These are phyloP conservation scores for Polypterus senegalus DNA, from an alignment of 2,113 vertebrate species.

Conservation along the genomic window DNA sequence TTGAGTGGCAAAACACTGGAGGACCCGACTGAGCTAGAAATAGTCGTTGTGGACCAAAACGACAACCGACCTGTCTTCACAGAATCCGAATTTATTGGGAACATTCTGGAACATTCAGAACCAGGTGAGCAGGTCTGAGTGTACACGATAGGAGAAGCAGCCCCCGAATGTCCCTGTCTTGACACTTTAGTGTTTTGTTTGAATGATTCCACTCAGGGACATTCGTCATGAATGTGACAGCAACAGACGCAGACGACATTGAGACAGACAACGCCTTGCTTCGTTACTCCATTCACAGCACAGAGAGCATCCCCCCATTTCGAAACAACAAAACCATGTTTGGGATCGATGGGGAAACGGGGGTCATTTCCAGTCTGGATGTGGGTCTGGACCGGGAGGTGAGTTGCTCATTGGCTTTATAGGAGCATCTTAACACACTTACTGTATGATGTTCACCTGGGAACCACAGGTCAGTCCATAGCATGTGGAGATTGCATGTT, in stretches of 20 bases:
- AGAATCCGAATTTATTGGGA: constrained; percentile 52
- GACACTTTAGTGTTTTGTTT: not conserved
- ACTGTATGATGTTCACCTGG: too few species aligned
- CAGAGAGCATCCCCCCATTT: constrained; percentile 47
- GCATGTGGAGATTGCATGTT: not conserved
- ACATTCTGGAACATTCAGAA: constrained; percentile 65
- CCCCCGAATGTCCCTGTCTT: too few species aligned
- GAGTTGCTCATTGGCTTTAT: not conserved
- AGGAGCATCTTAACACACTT: not conserved
- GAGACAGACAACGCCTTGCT: constrained; percentile 73
- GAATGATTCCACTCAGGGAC: constrained; percentile 45
- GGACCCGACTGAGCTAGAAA: constrained; percentile 86
- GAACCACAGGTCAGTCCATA: too few species aligned
- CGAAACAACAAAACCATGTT: constrained; percentile 59
- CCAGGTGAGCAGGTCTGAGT: constrained; percentile 54
- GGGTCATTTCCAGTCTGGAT: constrained; percentile 69
- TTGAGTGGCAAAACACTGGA: constrained; percentile 73
- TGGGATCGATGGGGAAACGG: constrained; percentile 67
- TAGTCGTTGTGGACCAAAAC: constrained; percentile 89
- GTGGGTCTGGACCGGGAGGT: constrained; percentile 84
- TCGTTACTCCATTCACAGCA: constrained; percentile 68
- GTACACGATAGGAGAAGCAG: too few species aligned
- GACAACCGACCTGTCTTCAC: constrained; percentile 80
- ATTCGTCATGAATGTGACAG: constrained; percentile 66
- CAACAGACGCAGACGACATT: constrained; percentile 72